phyloP scores from a whole-genome alignment of 2,797 vertebrate genomes.

The Scarus forsteni region DNA sequence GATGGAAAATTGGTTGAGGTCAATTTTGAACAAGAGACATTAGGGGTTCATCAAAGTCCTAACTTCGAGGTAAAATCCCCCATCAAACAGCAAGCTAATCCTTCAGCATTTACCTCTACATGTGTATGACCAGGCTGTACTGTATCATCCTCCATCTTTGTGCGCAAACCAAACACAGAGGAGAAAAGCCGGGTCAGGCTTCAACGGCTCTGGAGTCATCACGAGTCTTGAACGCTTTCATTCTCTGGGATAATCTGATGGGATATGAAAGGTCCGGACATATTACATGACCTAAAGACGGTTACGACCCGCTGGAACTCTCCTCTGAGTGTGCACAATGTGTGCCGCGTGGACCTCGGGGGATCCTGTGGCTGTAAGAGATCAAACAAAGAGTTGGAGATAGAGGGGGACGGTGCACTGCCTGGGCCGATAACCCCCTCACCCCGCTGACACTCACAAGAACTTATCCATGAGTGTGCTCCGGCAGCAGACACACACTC shows the following conservation, averaged over 20 bases:
- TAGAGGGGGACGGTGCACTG: conserved; percentile 17
- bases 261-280: conserved; percentile 13
- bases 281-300: conserved; percentile 15
- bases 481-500: conserved; percentile 2
- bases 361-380: conserved; percentile 38
- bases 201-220: not conserved
- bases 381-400: conserved; percentile 54
- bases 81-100: too few species aligned
- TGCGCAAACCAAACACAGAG: conserved; percentile 8
- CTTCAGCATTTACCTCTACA: too few species aligned
- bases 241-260: conserved; percentile 29
- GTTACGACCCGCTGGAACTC: conserved; percentile 13
- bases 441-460: conserved; percentile 29
- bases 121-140: not conserved
- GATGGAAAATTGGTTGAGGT: too few species aligned
- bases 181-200: conserved; percentile 4
- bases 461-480: conserved; percentile 10
- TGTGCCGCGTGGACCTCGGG: conserved; percentile 30
- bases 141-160: not conserved
- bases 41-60: too few species aligned
- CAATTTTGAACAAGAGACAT: too few species aligned
- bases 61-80: too few species aligned
- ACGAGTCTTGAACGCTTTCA: conserved; percentile 9
- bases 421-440: conserved; percentile 49
- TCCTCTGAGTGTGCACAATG: conserved; percentile 19